These are phyloP conservation scores for Orthosia gracilis DNA, from an alignment of 2,888 invertebrate genomes.

Conservation along the genomic window DNA sequence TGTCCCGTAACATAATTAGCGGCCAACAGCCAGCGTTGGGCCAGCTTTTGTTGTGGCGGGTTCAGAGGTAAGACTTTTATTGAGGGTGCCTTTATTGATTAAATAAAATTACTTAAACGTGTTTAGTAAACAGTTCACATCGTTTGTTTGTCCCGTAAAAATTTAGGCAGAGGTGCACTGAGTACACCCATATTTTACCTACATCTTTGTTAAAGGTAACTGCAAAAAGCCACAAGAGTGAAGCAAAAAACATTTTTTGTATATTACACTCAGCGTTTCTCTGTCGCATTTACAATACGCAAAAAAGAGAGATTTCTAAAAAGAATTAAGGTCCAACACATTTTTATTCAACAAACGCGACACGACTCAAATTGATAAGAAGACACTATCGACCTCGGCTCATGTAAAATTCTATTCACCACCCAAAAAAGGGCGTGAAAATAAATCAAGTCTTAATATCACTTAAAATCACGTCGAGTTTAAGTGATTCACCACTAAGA, in stretches of 20 bases:
- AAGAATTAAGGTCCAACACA: background rate
- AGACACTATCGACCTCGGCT: background rate
- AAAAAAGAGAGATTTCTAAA: no score
- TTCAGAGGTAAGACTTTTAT: slow-evolving; percentile 34
- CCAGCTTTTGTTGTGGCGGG: slow-evolving; percentile 52
- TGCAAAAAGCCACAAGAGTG: no score
- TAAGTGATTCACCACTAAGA: slow-evolving; percentile 24
- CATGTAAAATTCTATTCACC: slow-evolving; percentile 1
- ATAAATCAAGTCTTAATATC: slow-evolving; percentile 30
- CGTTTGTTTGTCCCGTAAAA: no score
- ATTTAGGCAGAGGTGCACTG: no score
- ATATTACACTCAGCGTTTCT: no score
- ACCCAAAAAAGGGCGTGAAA: slow-evolving; percentile 10
- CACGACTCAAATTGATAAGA: slow-evolving; percentile 1
- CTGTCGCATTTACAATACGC: no score
- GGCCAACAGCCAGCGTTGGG: slow-evolving; percentile 48
- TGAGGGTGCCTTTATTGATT: background rate
- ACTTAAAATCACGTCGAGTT: background rate
- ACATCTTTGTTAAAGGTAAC: no score
- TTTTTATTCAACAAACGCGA: background rate
- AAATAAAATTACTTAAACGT: no score
- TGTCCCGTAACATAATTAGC: slow-evolving; percentile 53
- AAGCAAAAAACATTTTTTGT: background rate
- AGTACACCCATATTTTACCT: no score
- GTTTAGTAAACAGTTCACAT: no score